Percentiles rank a stretch among this genome's conserved stretches.
These are phyloP conservation scores for Corythornis cristatus DNA, from an alignment of 2,113 vertebrate species.

Conservation along the genomic window DNA sequence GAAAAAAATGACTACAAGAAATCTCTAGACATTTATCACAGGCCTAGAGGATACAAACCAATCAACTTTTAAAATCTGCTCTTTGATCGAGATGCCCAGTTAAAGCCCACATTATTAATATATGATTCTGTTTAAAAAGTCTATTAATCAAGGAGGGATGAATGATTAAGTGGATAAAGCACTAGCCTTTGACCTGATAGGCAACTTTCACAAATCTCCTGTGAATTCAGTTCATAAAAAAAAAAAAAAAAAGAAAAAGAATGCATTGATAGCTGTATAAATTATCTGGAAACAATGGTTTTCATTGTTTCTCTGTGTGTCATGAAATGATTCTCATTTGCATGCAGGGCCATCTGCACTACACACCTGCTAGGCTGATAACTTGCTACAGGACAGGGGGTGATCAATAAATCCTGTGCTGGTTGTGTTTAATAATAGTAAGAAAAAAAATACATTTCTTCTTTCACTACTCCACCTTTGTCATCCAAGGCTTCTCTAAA, in stretches of 20 bases:
- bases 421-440: neutral
- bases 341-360: neutral
- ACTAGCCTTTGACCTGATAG: slow-evolving; percentile 65
- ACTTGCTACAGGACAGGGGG: neutral
- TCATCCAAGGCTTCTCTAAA: neutral
- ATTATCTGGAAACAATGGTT: slow-evolving; percentile 27
- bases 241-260: neutral
- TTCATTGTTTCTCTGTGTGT: neutral
- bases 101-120: slow-evolving; percentile 75
- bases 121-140: slow-evolving; percentile 74
- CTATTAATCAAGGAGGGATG: slow-evolving; percentile 74
- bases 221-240: slow-evolving; percentile 21
- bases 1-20: slow-evolving; percentile 60
- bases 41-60: slow-evolving; percentile 72
- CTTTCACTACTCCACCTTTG: neutral
- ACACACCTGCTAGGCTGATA: neutral
- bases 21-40: slow-evolving; percentile 73
- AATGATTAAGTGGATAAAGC: slow-evolving; percentile 71
- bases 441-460: neutral
- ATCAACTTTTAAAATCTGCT: slow-evolving; percentile 68
- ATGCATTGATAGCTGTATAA: neutral
- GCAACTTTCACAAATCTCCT: slow-evolving; percentile 44
- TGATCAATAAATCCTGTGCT: neutral
- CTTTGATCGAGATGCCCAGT: slow-evolving; percentile 71
- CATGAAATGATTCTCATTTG: slow-evolving; percentile 21